Percentiles rank a stretch among this genome's conserved stretches.
These are phyloP conservation scores for Amphipoea oculea DNA, from an alignment of 2,888 invertebrate genomes.

Conservation along the genomic window DNA sequence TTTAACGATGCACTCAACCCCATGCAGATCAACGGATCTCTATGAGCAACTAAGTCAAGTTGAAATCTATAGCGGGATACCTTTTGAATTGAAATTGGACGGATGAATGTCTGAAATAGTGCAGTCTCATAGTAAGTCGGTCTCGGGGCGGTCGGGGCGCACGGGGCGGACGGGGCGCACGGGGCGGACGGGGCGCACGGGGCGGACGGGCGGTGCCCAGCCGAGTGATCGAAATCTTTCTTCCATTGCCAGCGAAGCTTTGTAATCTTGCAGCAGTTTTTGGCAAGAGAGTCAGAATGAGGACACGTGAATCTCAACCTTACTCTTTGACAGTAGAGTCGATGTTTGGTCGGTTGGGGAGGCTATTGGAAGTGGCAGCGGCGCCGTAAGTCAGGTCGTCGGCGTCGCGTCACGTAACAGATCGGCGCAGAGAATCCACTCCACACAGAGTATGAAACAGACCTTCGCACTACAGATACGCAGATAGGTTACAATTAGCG, in stretches of 20 bases:
- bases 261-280: constrained; percentile 68
- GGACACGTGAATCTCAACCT: constrained; percentile 18
- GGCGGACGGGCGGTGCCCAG: constrained; percentile 12
- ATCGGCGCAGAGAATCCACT: constrained; percentile 16
- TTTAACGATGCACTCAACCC: too few relatives aligned
- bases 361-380: constrained; percentile 42
- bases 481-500: too few relatives aligned
- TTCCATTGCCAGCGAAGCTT: constrained; percentile 63
- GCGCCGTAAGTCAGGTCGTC: constrained; percentile 47
- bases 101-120: constrained; percentile 44
- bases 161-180: constrained; percentile 3
- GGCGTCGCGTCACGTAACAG: constrained; percentile 28
- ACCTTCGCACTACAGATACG: not conserved
- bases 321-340: constrained; percentile 27
- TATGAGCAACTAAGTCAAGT: not conserved
- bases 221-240: constrained; percentile 63
- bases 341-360: constrained; percentile 12
- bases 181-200: constrained; percentile 2
- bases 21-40: not conserved
- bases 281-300: constrained; percentile 59
- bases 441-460: not conserved
- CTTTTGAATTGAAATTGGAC: constrained; percentile 33
- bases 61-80: constrained; percentile 21
- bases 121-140: constrained; percentile 36
- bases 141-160: constrained; percentile 19